Base-by-base conservation (phyloP, 1,140 invertebrate genomes). In the Frieseomelitta varia region DNA sequence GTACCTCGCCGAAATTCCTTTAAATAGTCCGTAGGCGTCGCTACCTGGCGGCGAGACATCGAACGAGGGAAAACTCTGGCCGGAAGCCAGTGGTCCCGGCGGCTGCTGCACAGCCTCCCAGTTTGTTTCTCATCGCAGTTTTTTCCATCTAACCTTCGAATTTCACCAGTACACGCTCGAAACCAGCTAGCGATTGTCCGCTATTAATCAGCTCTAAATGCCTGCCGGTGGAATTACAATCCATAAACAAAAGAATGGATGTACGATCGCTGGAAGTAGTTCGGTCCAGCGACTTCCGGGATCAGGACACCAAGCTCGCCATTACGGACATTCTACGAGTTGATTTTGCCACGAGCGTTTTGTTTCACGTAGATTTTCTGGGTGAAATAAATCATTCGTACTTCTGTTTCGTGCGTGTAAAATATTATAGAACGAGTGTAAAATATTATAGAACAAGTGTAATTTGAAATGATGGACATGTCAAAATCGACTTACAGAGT, bases 21-120 rank as follows among this genome's bases (percentile, higher is more conserved):
- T 95, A 95, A 95, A 95, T 95, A 95, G 94, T 92, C 91, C 92
- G 91, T 91, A 86, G 85, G 88, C 91, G 91, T 92, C 91, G 93
- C 93, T 90, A 93, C 89, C 92, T 93, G 90, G 92, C 91, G 94
- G 93, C 86, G 79, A 91, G 90, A 91, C 87, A 80, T 76, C 79
- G 91, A 93, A 93, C 87, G 85, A 90, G 87, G 88, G 82, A 90
- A 91, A 91, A 89, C 87, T 93, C 92, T 92, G 93, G 93, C 90
- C 89, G 81, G 72, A 83, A 90, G 91, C 93, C 93, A 93, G 90
- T 88, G 87, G 85, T 91, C 91, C 93, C 91, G 90, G 91, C 90
- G 73, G 53, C 27, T 73, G 81, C 84, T 6, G 87, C 55, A 84
- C 67, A 77, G 73, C 72, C 74, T 85, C 80, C 58, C 76, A 83